Conservation (phyloP, 2,113 vertebrate genomes). For the Leucopsar rothschildi region DNA sequence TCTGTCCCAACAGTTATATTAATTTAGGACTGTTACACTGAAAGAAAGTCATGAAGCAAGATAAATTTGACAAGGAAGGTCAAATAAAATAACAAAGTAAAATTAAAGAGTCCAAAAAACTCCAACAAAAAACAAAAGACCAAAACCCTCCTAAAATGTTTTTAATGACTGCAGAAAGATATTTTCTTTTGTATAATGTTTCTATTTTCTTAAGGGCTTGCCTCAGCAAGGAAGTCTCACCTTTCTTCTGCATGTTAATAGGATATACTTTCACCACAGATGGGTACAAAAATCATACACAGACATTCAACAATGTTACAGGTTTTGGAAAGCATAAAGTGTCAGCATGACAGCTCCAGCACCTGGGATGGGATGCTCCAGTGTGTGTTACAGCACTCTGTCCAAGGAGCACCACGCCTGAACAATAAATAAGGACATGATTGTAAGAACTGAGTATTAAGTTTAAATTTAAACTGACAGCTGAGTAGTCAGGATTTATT, state of each 20-base stretch:
- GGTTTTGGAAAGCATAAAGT: neutral
- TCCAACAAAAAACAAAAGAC: rapidly evolving
- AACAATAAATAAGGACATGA: neutral
- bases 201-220: neutral
- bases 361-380: neutral
- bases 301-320: neutral
- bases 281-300: neutral
- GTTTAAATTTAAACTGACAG: neutral
- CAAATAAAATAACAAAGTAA: neutral
- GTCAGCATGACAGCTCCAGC: neutral
- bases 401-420: neutral
- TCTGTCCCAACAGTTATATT: neutral
- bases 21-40: neutral
- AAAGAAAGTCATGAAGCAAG: neutral
- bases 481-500: neutral
- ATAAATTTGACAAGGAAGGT: neutral
- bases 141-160: neutral
- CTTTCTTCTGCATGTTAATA: neutral
- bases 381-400: rapidly evolving
- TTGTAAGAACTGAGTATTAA: rapidly evolving
- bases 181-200: neutral
- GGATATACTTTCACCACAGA: neutral
- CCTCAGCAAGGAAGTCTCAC: neutral
- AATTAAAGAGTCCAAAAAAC: neutral
- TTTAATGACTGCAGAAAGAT: neutral